Evolutionary conservation across 2,888 invertebrate species (phyloP).

Genomic region (Hipparchia semele): DNA sequence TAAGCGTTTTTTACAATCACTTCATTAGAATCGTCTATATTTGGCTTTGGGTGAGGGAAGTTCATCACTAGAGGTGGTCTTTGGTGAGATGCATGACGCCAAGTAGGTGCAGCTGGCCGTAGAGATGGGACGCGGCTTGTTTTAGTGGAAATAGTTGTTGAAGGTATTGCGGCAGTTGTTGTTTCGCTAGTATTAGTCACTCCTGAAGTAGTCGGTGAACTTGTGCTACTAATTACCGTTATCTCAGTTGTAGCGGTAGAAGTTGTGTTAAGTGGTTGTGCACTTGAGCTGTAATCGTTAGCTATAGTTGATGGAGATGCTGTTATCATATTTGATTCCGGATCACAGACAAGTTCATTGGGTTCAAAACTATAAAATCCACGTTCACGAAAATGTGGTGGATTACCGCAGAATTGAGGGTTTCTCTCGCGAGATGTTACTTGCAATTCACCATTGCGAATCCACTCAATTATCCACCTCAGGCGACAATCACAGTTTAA

Average conservation of each 20-base stretch:
- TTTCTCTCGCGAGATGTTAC: constrained; percentile 96
- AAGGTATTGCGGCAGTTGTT: constrained; percentile 53
- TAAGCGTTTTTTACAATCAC: constrained; percentile 94
- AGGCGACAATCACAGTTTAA: constrained; percentile 94
- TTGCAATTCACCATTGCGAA: constrained; percentile 92
- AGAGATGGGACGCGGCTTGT: constrained; percentile 61
- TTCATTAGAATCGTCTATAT: constrained; percentile 87
- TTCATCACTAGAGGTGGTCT: constrained; percentile 89
- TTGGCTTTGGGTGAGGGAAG: constrained; percentile 85
- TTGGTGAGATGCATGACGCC: constrained; percentile 81
- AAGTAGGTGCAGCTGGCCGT: constrained; percentile 69
- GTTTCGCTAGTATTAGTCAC: constrained; percentile 48
- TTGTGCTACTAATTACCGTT: constrained; percentile 52
- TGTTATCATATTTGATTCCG: constrained; percentile 63
- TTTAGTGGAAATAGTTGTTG: constrained; percentile 58
- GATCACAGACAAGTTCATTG: constrained; percentile 86
- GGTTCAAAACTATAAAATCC: constrained; percentile 94
- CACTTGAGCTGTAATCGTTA: constrained; percentile 49
- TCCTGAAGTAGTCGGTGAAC: constrained; percentile 49
- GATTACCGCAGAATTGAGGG: constrained; percentile 96
- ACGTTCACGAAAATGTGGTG: constrained; percentile 89
- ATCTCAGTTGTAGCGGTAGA: constrained; percentile 50
- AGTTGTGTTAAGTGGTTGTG: constrained; percentile 32
- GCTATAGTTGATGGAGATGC: constrained; percentile 48
- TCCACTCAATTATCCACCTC: constrained; percentile 96